These are phyloP conservation scores for Ladona fulva DNA, from an alignment of 1,140 invertebrate genomes.

Conservation along the genomic window DNA sequence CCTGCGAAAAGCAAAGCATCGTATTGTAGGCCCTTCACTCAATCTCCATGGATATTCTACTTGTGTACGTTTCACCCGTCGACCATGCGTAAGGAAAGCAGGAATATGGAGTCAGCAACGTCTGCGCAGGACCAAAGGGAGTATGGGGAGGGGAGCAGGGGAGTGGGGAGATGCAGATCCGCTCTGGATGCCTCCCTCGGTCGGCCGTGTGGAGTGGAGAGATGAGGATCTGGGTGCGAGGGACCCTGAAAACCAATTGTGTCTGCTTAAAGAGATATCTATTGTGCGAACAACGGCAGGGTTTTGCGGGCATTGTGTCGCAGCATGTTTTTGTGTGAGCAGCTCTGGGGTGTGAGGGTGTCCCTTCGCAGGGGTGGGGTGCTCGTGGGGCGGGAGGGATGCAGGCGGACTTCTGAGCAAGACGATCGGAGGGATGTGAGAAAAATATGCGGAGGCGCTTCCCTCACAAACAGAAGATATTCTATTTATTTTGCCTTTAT, in stretches of 20 bases:
- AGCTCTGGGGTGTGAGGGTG: neutral
- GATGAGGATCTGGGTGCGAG: neutral
- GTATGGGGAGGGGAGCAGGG: neutral
- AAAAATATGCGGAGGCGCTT: neutral
- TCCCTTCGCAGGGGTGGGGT: neutral
- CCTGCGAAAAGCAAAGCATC: too few species aligned
- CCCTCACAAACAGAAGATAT: too few species aligned
- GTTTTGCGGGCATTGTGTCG: neutral
- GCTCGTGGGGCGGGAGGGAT: neutral
- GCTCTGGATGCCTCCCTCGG: too few species aligned
- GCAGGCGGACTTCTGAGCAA: neutral
- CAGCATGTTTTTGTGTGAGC: neutral
- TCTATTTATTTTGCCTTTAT: too few species aligned
- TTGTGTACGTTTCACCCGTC: too few species aligned
- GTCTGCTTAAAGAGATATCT: slow-evolving; percentile 6
- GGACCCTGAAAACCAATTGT: slow-evolving; percentile 1
- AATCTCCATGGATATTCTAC: too few species aligned
- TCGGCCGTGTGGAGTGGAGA: neutral
- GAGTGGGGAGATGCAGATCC: too few species aligned
- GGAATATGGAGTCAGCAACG: neutral
- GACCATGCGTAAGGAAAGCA: too few species aligned
- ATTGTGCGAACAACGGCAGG: neutral
- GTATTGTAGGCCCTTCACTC: too few species aligned
- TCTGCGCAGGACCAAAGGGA: neutral
- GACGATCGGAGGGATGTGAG: neutral